A percentile compares a stretch with the other conserved stretches of the same genome.
Conservation (phyloP, 2,888 invertebrate species). For the Loripinus fragilis region DNA sequence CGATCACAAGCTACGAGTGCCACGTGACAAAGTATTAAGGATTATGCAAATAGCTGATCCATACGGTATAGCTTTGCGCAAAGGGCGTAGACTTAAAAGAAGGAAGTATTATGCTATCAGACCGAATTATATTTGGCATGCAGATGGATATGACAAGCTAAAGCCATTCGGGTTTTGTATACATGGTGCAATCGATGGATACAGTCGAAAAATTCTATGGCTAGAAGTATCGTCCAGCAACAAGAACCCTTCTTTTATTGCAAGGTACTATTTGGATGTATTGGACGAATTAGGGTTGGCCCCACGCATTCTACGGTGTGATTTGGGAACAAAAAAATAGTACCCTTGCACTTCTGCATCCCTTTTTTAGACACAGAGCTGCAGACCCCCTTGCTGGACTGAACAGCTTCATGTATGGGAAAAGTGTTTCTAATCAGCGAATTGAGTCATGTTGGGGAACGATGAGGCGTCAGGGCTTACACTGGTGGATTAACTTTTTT, state of each 20-base stretch:
- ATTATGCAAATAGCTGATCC: constrained; percentile 33
- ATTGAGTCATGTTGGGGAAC: constrained; percentile 40
- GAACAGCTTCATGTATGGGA: constrained; percentile 33
- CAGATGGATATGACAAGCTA: constrained; percentile 45
- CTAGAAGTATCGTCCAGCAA: constrained; percentile 39
- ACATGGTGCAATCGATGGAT: constrained; percentile 37
- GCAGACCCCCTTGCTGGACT: background rate
- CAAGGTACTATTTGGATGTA: constrained; percentile 30
- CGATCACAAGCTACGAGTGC: constrained; percentile 31
- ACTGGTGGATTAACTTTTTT: constrained; percentile 40
- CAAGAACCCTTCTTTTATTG: constrained; percentile 34
- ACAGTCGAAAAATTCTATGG: constrained; percentile 32
- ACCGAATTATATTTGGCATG: constrained; percentile 47
- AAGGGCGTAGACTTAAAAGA: constrained; percentile 29
- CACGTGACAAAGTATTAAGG: constrained; percentile 31
- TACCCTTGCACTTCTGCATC: constrained; percentile 24
- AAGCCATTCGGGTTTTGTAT: constrained; percentile 49
- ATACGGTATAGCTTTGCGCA: constrained; percentile 23
- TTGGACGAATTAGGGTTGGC: background rate
- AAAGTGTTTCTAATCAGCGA: constrained; percentile 30
- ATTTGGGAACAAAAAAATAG: constrained; percentile 32
- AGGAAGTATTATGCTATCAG: constrained; percentile 30
- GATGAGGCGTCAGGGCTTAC: background rate
- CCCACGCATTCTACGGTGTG: constrained; percentile 20
- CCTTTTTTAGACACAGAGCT: constrained; percentile 10